Evolutionary conservation across 2,888 invertebrate species (phyloP).

Genomic region (Hydrotaea cyrtoneurina): DNA sequence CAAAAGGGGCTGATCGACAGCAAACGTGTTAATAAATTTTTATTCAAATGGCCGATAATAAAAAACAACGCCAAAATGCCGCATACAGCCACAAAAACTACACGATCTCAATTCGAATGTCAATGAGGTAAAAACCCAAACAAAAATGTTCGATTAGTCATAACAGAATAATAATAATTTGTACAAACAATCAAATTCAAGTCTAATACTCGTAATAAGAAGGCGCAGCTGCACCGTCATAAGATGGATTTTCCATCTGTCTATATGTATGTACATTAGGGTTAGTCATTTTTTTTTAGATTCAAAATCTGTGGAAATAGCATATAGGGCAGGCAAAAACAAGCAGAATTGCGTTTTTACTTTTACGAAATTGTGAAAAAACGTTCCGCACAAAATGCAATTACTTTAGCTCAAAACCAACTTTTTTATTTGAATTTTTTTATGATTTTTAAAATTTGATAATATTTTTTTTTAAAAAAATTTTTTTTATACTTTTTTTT

Average conservation of each 20-base stretch:
- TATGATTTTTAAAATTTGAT: too few species aligned
- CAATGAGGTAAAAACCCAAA: slow-evolving; percentile 54
- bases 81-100: slow-evolving; percentile 11
- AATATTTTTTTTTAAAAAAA: too few species aligned
- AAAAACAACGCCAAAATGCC: slow-evolving; percentile 10
- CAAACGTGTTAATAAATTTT: neutral
- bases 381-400: too few species aligned
- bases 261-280: too few species aligned
- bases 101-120: slow-evolving; percentile 22
- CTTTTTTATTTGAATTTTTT: too few species aligned
- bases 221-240: slow-evolving; percentile 46
- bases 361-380: too few species aligned
- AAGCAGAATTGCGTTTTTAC: too few species aligned
- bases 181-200: slow-evolving; percentile 14
- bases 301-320: too few species aligned
- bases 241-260: neutral
- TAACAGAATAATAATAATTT: slow-evolving; percentile 29
- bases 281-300: too few species aligned
- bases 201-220: slow-evolving; percentile 31
- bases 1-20: neutral
- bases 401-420: too few species aligned
- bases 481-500: too few species aligned
- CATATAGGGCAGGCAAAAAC: too few species aligned
- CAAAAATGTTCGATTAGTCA: slow-evolving; percentile 60
- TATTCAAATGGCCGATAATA: neutral